These are phyloP conservation scores for Eulemur rubriventer DNA, from an alignment of 2,797 vertebrate genomes.

Conservation along the genomic window DNA sequence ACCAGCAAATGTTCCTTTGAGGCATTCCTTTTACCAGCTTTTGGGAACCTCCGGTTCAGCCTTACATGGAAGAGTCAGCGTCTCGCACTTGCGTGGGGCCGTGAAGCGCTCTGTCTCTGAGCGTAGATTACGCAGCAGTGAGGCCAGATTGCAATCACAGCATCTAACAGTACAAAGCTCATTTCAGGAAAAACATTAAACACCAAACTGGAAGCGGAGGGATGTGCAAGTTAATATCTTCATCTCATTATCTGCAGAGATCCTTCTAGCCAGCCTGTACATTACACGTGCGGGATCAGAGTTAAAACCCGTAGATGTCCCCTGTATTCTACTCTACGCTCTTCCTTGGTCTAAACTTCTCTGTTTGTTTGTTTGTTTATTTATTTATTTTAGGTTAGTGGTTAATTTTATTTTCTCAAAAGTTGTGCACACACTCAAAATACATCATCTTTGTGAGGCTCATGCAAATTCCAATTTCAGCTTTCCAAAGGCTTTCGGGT, in stretches of 20 bases:
- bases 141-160: not conserved
- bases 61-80: not conserved
- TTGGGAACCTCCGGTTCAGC: not conserved
- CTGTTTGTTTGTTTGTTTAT: not conserved
- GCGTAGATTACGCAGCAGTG: fast-evolving
- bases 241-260: fast-evolving
- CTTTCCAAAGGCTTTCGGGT: not conserved
- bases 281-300: not conserved
- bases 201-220: not conserved
- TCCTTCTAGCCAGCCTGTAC: too few relatives aligned
- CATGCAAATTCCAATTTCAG: not conserved
- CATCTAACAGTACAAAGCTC: not conserved
- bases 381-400: not conserved
- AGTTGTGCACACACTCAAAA: not conserved
- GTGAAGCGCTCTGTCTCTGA: not conserved
- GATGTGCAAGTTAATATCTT: fast-evolving
- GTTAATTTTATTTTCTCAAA: not conserved
- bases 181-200: too few relatives aligned
- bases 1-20: not conserved
- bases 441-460: not conserved
- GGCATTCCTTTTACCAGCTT: not conserved
- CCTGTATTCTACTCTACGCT: not conserved
- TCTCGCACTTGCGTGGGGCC: fast-evolving
- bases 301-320: not conserved
- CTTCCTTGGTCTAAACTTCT: not conserved